Evolutionary conservation across 1,140 invertebrate species (phyloP), one percentile per base, ranked within the genome.

Genomic region (Aphelinus atriplicis): DNA sequence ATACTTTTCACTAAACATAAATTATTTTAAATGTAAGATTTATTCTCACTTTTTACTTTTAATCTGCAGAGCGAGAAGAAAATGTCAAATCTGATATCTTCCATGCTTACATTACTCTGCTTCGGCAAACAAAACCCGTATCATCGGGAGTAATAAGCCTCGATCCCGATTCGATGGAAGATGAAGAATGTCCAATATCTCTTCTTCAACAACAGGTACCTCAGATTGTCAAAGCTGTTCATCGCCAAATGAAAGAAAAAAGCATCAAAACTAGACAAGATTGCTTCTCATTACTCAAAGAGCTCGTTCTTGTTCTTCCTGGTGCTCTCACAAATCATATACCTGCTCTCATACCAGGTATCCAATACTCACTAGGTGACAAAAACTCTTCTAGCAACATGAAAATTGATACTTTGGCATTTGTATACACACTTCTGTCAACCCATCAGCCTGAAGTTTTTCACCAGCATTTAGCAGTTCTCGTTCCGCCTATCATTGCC

Each of bases 81-180:
- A 99, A 98, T 87, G 98, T 99, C 0, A 98, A 98, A 85, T 96
- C 96, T 60, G 98, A 99, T 83, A 97, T 99, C 63, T 96, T 99
- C 82, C 95, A 97, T 81, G 97, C 97, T 0, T 99, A 98, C 83
- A 95, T 98, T 68, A 95, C 96, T 1, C 86, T 99, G n/a, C 84
- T 99, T 66, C 91, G 94, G 77, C 96, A 97, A 85, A 98, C 97
- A 0, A 92, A 93, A 75, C 92, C 94, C 0, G 90, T 93, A 47
- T 89, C 91, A 3, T 89, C 90, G 50, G 74, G 61, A 0, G 56
- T 66, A 6, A 85, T 91, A 7, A 88, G 87, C 50, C 87, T 91
- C 6, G 94, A 95, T 85, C 91, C 92, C 0, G 92, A 94, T 79
- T 91, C 92, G 1, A 96, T 95, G 94, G 94, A 95, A 73, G 91